Conservation (phyloP, 1,140 invertebrate genomes). For the Vanessa tameamea region DNA sequence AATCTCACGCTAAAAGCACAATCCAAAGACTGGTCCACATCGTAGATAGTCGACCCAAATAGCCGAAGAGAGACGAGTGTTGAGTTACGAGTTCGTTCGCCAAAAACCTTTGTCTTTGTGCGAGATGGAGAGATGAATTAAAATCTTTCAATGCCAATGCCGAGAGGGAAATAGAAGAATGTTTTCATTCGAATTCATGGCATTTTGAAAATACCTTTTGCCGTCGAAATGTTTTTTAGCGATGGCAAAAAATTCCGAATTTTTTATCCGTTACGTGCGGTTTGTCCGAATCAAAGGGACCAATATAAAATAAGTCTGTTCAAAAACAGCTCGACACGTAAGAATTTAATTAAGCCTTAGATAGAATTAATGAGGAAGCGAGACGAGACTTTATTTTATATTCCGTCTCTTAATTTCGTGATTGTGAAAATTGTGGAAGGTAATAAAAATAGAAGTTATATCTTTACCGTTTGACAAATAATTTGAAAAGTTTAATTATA, state of each 20-base stretch:
- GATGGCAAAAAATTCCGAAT: neutral
- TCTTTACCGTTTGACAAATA: too few species aligned
- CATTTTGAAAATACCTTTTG: neutral
- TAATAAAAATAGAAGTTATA: too few species aligned
- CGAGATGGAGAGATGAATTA: constrained; percentile 12
- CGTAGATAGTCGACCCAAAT: constrained; percentile 16
- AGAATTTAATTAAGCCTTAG: too few species aligned
- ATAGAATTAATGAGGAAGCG: too few species aligned
- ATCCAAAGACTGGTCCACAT: constrained; percentile 6
- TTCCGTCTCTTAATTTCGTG: too few species aligned
- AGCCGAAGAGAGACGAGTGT: constrained; percentile 8
- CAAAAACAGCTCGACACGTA: too few species aligned
- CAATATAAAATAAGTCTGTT: too few species aligned
- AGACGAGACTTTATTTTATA: too few species aligned
- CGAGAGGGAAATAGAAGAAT: constrained; percentile 5
- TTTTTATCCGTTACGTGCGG: neutral
- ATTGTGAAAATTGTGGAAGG: too few species aligned
- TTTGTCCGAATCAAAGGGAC: too few species aligned
- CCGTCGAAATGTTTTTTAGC: neutral
- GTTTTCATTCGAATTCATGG: constrained; percentile 9
- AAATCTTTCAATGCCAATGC: constrained; percentile 14
- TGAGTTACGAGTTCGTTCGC: constrained; percentile 18
- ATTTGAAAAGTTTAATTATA: too few species aligned
- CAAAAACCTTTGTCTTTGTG: constrained; percentile 23
- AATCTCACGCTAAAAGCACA: neutral